A percentile compares a stretch with the other conserved stretches of the same genome.
phyloP scores from a whole-genome alignment of 2,113 vertebrate species.

The Lepisosteus oculatus region DNA sequence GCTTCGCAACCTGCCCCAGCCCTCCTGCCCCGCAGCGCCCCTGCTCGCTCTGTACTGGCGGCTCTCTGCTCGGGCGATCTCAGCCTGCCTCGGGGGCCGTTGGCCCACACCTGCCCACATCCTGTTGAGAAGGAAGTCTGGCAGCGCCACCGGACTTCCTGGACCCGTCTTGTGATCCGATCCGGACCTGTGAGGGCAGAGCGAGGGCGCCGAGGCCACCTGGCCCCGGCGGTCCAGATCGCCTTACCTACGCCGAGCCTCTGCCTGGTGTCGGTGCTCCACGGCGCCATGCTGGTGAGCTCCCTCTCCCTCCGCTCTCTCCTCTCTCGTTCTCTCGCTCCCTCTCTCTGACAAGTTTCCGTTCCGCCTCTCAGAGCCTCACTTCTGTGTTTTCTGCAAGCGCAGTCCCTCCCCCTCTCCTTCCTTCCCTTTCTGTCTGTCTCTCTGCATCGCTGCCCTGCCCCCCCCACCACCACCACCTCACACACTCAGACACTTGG shows the following conservation, averaged over 20 bases:
- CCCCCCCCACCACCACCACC: too few relatives aligned
- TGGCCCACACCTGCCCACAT: conserved; percentile 48
- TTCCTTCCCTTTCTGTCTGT: conserved; percentile 5
- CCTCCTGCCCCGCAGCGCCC: too few relatives aligned
- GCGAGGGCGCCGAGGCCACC: not conserved
- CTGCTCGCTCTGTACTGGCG: too few relatives aligned
- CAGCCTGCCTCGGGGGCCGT: conserved; percentile 1
- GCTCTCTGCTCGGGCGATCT: not conserved
- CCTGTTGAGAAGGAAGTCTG: conserved; percentile 53
- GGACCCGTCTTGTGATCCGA: not conserved
- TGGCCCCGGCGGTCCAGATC: not conserved
- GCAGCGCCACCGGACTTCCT: not conserved
- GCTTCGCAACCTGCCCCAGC: too few relatives aligned
- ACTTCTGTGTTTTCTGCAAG: conserved; percentile 12
- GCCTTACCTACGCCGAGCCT: conserved; percentile 66
- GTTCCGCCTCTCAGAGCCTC: not conserved
- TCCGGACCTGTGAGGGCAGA: not conserved
- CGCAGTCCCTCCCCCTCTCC: not conserved
- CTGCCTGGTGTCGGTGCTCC: conserved; percentile 48
- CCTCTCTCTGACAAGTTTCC: conserved; percentile 8
- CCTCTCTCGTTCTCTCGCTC: not conserved
- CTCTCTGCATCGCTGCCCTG: not conserved
- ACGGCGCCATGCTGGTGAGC: conserved; percentile 55
- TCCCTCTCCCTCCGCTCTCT: not conserved
- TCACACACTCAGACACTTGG: too few relatives aligned